These are phyloP conservation scores for Chloebia gouldiae DNA, from an alignment of 2,113 vertebrate genomes.

Conservation along the genomic window DNA sequence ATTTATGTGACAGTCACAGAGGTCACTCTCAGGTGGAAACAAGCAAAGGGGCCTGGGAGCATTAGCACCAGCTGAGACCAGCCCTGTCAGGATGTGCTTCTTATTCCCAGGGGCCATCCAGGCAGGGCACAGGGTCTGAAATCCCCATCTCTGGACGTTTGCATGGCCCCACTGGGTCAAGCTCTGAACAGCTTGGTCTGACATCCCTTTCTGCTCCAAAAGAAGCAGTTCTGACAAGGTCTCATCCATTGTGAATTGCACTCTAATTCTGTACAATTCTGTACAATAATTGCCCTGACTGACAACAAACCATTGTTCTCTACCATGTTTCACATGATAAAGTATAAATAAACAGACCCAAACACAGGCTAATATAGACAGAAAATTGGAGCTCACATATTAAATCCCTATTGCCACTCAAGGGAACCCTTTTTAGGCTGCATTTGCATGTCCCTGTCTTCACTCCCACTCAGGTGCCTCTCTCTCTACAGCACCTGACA, in stretches of 20 bases:
- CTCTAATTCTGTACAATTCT: neutral
- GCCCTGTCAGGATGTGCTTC: neutral
- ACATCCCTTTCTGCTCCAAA: neutral
- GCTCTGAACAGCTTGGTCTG: neutral
- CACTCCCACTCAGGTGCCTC: neutral
- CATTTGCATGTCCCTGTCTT: neutral
- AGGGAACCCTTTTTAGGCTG: neutral
- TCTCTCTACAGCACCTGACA: neutral
- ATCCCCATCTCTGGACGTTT: neutral
- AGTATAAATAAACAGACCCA: neutral
- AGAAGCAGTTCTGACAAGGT: neutral
- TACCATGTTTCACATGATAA: neutral
- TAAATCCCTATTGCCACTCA: neutral
- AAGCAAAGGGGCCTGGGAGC: neutral
- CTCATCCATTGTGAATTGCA: neutral
- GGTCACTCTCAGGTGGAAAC: neutral
- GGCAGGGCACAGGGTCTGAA: neutral
- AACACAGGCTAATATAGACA: neutral
- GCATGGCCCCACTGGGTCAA: neutral
- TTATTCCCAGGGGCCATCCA: neutral
- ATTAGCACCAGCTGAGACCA: neutral
- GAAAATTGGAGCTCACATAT: neutral
- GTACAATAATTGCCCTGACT: neutral
- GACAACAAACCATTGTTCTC: neutral
- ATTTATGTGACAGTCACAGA: neutral